Percentiles rank a stretch among this genome's conserved stretches.
These are phyloP conservation scores for Chiloscyllium punctatum DNA, from an alignment of 2,797 vertebrate species.

Conservation along the genomic window DNA sequence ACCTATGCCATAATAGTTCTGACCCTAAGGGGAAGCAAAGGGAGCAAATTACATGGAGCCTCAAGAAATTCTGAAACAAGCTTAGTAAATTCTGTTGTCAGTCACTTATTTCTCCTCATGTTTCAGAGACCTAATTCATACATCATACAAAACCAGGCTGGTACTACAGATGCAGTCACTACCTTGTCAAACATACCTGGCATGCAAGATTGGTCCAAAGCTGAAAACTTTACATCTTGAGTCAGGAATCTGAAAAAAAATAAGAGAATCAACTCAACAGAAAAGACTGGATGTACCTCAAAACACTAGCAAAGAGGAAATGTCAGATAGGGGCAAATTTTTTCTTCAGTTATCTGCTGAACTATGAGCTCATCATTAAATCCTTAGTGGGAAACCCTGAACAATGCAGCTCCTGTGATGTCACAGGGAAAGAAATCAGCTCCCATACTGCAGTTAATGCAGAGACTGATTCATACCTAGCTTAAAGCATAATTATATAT, in stretches of 20 bases:
- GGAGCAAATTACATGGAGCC: not conserved
- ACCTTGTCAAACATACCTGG: not conserved
- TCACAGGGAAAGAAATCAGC: too few relatives aligned
- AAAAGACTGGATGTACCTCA: not conserved
- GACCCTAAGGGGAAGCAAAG: not conserved
- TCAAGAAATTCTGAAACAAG: not conserved
- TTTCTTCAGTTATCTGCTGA: constrained; percentile 3
- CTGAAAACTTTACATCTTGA: not conserved
- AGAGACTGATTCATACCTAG: too few relatives aligned
- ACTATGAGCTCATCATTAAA: not conserved
- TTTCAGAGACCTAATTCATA: not conserved
- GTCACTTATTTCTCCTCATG: not conserved
- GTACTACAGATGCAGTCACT: not conserved
- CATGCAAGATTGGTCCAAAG: not conserved
- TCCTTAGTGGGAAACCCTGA: not conserved
- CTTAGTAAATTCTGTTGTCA: not conserved
- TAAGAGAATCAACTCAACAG: not conserved
- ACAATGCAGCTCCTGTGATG: not conserved
- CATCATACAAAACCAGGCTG: not conserved
- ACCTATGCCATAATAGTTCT: not conserved
- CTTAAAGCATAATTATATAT: too few relatives aligned
- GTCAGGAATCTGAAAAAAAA: not conserved
- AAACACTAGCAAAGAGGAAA: not conserved
- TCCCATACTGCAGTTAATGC: not conserved
- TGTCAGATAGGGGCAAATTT: not conserved